Evolutionary conservation across 2,113 vertebrate species (phyloP).

Genomic region (Stegostoma tigrinum): DNA sequence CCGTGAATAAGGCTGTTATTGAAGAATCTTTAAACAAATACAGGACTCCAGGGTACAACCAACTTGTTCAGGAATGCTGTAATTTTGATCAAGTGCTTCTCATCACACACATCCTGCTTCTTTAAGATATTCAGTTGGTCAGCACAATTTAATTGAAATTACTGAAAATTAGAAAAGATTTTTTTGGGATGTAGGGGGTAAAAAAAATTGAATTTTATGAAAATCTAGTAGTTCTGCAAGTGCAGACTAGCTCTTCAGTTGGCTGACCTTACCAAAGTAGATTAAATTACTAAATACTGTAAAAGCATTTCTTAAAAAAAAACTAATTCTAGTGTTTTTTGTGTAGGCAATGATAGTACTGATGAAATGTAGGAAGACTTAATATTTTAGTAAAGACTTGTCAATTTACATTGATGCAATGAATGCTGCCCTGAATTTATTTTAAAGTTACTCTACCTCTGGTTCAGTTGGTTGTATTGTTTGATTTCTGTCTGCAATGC

Average conservation of each 20-base stretch:
- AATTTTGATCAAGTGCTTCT: not conserved
- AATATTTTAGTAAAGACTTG: not conserved
- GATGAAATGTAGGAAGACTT: not conserved
- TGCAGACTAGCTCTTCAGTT: not conserved
- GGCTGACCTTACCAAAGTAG: not conserved
- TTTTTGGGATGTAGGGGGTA: not conserved
- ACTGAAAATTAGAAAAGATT: not conserved
- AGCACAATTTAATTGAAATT: not conserved
- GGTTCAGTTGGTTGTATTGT: conserved; percentile 26
- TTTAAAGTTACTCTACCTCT: not conserved
- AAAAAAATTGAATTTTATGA: not conserved
- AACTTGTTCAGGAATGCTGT: not conserved
- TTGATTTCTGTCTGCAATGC: not conserved
- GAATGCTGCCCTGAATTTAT: not conserved
- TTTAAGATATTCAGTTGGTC: not conserved
- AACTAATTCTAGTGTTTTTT: not conserved
- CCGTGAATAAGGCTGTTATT: conserved; percentile 28
- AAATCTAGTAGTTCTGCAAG: not conserved
- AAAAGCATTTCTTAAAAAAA: not conserved
- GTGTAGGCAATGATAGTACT: not conserved
- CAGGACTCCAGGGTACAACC: conserved; percentile 1
- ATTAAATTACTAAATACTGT: not conserved
- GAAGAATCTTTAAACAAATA: conserved; percentile 19
- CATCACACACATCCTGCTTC: not conserved
- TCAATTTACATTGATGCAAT: not conserved